A percentile compares a stretch with the other conserved stretches of the same genome.
Conservation (phyloP, 2,797 vertebrate species). For the Karalla daura region DNA sequence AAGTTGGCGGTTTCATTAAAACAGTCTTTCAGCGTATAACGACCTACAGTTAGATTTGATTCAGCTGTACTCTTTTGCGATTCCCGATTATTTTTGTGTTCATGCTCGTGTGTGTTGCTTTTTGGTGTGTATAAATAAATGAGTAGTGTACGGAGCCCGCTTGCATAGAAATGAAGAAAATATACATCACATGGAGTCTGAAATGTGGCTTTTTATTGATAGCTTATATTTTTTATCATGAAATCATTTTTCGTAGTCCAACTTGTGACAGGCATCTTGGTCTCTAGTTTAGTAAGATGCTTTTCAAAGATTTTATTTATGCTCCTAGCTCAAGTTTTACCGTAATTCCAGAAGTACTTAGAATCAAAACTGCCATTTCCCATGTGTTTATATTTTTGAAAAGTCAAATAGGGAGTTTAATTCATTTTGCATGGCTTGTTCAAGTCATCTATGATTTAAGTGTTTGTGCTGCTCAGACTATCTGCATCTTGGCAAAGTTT, state of each 20-base stretch:
- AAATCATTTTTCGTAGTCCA: neutral
- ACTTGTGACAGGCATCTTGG: neutral
- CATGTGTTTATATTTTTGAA: neutral
- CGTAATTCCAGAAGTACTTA: neutral
- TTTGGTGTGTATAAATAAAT: slow-evolving; percentile 11
- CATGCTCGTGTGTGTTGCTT: neutral
- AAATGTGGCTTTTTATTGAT: neutral
- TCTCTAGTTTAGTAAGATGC: neutral
- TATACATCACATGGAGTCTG: neutral
- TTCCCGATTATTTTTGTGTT: slow-evolving; percentile 6
- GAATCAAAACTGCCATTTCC: neutral
- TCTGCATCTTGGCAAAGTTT: slow-evolving; percentile 32
- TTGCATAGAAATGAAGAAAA: neutral
- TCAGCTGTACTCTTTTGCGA: neutral
- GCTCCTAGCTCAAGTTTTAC: neutral
- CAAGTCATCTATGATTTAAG: slow-evolving; percentile 23
- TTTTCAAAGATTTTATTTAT: neutral
- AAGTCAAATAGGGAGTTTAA: neutral
- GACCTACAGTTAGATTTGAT: neutral
- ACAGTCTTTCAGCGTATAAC: neutral
- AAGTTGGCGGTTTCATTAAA: slow-evolving; percentile 8
- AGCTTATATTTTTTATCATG: neutral
- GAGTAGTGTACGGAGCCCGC: neutral
- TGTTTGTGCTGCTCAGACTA: slow-evolving; percentile 12
- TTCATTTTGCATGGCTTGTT: neutral